A percentile compares a stretch with the other conserved stretches of the same genome.
Evolutionary conservation across 2,888 invertebrate genomes (phyloP).

Genomic region (Meiosimyza decipiens): DNA sequence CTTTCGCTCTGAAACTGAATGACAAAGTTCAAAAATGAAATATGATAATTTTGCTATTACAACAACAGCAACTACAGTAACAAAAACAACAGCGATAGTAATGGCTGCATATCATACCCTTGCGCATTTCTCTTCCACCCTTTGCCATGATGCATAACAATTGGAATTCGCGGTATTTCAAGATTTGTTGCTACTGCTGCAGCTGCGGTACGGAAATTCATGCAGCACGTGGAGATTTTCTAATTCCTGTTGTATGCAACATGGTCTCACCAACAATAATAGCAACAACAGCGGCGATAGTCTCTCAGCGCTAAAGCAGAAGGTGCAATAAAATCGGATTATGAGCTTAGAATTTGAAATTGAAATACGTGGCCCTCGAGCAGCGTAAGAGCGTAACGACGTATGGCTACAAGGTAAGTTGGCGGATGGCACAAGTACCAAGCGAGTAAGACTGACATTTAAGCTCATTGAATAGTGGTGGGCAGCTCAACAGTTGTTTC

Average conservation of each 20-base stretch:
- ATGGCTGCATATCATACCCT: background rate
- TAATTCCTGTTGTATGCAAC: slow-evolving; percentile 1
- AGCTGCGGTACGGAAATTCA: background rate
- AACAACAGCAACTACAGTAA: background rate
- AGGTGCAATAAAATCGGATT: slow-evolving; percentile 35
- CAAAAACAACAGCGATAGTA: background rate
- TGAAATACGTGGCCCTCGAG: slow-evolving; percentile 13
- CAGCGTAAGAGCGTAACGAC: background rate
- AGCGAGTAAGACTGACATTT: background rate
- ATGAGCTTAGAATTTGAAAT: slow-evolving; percentile 32
- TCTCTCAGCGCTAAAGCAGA: background rate
- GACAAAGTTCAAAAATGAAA: slow-evolving; percentile 22
- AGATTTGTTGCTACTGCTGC: background rate
- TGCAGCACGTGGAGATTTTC: slow-evolving; percentile 10
- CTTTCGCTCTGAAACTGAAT: slow-evolving; percentile 1
- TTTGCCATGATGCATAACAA: background rate
- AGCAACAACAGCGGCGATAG: background rate
- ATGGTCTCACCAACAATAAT: slow-evolving; percentile 1
- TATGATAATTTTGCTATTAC: slow-evolving; percentile 20
- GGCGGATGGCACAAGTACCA: background rate
- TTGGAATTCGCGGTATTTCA: background rate
- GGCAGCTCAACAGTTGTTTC: slow-evolving; percentile 20
- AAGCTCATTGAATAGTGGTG: background rate
- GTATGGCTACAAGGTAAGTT: background rate
- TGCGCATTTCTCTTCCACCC: background rate